phyloP scores from a whole-genome alignment of 1,140 invertebrate genomes.

The Magallana angulata region DNA sequence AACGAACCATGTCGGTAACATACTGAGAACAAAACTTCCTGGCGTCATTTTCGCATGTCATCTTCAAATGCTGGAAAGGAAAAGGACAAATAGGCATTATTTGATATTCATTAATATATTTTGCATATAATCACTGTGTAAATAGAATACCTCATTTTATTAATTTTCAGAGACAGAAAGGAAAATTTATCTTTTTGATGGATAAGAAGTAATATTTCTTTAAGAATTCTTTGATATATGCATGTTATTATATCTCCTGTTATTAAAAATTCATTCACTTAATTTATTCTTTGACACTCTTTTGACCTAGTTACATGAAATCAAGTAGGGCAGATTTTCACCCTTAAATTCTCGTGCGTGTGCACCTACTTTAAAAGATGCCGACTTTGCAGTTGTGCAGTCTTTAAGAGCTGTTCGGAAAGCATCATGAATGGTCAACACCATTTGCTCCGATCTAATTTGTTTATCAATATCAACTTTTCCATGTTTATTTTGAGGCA shows the following conservation, averaged over 20 bases:
- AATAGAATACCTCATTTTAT: too few relatives aligned
- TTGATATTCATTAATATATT: too few relatives aligned
- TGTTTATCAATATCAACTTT: constrained; percentile 70
- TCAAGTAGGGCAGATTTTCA: neutral
- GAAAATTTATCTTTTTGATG: too few relatives aligned
- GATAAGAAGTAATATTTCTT: too few relatives aligned
- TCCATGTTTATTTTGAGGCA: constrained; percentile 65
- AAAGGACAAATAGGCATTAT: neutral
- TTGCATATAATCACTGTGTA: too few relatives aligned
- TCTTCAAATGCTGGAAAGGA: neutral
- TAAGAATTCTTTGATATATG: too few relatives aligned
- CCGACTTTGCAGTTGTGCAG: constrained; percentile 38
- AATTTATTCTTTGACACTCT: neutral
- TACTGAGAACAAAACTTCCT: constrained; percentile 63
- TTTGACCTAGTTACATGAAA: neutral
- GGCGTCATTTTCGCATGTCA: constrained; percentile 46
- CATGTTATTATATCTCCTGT: too few relatives aligned
- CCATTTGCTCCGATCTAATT: constrained; percentile 71
- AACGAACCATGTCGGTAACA: constrained; percentile 64
- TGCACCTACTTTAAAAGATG: constrained; percentile 14
- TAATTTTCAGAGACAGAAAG: too few relatives aligned
- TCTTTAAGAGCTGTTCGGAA: constrained; percentile 62
- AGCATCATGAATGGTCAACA: constrained; percentile 69
- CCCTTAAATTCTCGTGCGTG: neutral
- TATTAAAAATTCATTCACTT: neutral